Conservation (phyloP, 2,797 vertebrate genomes). For the Psittacula derbiana region DNA sequence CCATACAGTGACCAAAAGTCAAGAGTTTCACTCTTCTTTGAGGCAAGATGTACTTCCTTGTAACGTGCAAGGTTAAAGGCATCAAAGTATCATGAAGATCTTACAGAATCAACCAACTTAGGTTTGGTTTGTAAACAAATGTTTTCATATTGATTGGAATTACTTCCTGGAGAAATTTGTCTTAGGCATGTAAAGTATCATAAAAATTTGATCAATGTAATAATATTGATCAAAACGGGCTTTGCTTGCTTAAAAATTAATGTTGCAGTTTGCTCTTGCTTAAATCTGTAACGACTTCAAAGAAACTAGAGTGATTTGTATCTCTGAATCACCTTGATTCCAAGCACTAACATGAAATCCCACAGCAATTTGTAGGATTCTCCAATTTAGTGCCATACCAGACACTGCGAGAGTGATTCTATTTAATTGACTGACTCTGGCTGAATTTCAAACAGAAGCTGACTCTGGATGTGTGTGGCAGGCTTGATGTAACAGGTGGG, state of each 20-base stretch:
- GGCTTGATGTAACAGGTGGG: neutral
- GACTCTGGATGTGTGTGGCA: neutral
- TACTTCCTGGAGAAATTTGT: neutral
- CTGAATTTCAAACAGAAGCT: neutral
- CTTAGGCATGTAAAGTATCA: neutral
- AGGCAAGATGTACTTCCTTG: neutral
- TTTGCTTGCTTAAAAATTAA: slow-evolving; percentile 9
- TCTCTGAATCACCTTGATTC: neutral
- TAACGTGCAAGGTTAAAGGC: neutral
- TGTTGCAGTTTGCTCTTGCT: neutral
- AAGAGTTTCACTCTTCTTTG: neutral
- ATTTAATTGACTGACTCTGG: neutral
- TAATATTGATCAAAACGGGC: neutral
- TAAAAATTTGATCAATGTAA: neutral
- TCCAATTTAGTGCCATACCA: neutral
- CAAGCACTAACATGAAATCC: neutral
- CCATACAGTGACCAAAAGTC: neutral
- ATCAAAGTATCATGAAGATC: neutral
- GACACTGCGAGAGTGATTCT: neutral
- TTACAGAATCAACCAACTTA: neutral
- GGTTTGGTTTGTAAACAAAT: neutral
- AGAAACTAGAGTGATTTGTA: neutral
- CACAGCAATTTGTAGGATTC: neutral
- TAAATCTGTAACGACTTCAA: neutral
- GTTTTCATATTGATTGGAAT: neutral